A percentile compares a stretch with the other conserved stretches of the same genome.
These are phyloP conservation scores for Xylocampa areola DNA, from an alignment of 2,888 invertebrate species.

Conservation along the genomic window DNA sequence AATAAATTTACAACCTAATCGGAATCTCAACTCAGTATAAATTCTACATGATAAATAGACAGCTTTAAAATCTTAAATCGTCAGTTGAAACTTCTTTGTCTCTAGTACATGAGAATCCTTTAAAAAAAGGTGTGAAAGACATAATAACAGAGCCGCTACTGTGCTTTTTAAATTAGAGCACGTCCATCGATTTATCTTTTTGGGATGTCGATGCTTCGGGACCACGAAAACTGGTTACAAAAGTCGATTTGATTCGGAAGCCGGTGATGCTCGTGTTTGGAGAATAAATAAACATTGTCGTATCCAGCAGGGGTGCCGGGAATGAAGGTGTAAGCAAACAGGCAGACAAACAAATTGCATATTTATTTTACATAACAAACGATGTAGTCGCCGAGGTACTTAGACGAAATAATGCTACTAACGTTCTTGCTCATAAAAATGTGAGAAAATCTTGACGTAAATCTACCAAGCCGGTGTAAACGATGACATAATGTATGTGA, in stretches of 20 bases:
- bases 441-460: constrained; percentile 1
- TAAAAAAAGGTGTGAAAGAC: constrained; percentile 60
- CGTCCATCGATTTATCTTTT: constrained; percentile 59
- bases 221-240: constrained; percentile 56
- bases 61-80: constrained; percentile 56
- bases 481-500: constrained; percentile 12
- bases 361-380: constrained; percentile 59
- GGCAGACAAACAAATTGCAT: constrained; percentile 61
- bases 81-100: constrained; percentile 50
- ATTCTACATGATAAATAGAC: constrained; percentile 43
- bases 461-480: neutral
- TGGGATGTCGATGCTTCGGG: constrained; percentile 45
- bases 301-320: constrained; percentile 26
- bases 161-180: constrained; percentile 64
- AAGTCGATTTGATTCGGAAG: constrained; percentile 63
- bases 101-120: constrained; percentile 49
- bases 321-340: constrained; percentile 60
- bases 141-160: constrained; percentile 48
- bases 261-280: constrained; percentile 47
- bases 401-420: constrained; percentile 40
- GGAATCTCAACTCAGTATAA: constrained; percentile 25
- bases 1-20: constrained; percentile 28
- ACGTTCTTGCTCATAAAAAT: neutral
- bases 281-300: constrained; percentile 61
- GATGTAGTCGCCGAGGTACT: constrained; percentile 40